A percentile compares a stretch with the other conserved stretches of the same genome.
These are phyloP conservation scores for Melanotaenia parkinsoni DNA, from an alignment of 2,797 vertebrate species.

Conservation along the genomic window DNA sequence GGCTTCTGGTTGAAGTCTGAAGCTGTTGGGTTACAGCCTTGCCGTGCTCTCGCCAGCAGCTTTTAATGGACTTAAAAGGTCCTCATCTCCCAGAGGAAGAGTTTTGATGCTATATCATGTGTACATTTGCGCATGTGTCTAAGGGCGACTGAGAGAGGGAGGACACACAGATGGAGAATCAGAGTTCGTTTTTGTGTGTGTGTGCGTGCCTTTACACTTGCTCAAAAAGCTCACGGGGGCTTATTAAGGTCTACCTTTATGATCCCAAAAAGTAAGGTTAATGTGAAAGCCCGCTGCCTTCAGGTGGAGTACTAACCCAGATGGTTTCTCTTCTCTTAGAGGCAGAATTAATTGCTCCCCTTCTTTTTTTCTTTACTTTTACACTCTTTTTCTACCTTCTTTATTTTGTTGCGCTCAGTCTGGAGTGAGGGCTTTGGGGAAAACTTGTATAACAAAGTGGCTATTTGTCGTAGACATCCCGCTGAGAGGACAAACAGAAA, in stretches of 20 bases:
- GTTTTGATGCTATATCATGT: constrained; percentile 56
- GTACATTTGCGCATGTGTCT: constrained; percentile 42
- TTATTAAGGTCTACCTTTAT: constrained; percentile 76
- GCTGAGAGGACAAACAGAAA: constrained; percentile 64
- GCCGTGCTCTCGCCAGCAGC: constrained; percentile 65
- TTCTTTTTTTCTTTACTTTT: constrained; percentile 43
- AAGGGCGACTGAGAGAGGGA: constrained; percentile 18
- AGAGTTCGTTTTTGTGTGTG: constrained; percentile 33
- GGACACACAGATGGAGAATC: constrained; percentile 9
- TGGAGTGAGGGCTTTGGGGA: constrained; percentile 40
- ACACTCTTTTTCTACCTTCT: constrained; percentile 30
- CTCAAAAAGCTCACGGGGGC: constrained; percentile 62
- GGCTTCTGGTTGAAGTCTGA: constrained; percentile 72
- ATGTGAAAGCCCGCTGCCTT: constrained; percentile 73
- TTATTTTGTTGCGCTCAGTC: constrained; percentile 31
- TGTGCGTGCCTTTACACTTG: constrained; percentile 62
- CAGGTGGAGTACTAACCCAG: constrained; percentile 74
- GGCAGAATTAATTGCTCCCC: constrained; percentile 64
- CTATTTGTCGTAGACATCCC: constrained; percentile 58
- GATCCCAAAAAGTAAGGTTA: constrained; percentile 77
- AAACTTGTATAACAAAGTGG: constrained; percentile 55
- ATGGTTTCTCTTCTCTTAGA: constrained; percentile 73
- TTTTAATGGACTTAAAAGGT: constrained; percentile 81
- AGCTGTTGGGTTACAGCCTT: constrained; percentile 72
- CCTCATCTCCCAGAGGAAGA: constrained; percentile 70